phyloP scores from a whole-genome alignment of 2,113 vertebrate species.

The Lamprologus ornatipinnis region DNA sequence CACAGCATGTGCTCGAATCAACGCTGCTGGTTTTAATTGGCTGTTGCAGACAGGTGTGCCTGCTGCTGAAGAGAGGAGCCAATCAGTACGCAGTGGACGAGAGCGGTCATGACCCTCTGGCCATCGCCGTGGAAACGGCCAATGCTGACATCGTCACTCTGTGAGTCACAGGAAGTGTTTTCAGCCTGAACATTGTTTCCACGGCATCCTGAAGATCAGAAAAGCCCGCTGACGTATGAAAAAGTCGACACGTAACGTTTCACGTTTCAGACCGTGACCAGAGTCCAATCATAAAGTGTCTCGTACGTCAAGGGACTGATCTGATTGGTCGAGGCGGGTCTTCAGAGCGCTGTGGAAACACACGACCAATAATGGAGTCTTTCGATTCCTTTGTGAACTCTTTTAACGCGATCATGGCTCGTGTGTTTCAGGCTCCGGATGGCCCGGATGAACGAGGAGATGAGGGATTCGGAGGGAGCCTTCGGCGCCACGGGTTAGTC shows the following conservation, averaged over 20 bases:
- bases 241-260: background rate
- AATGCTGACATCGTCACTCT: conserved; percentile 76
- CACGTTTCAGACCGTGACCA: background rate
- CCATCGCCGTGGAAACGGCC: conserved; percentile 71
- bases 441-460: conserved; percentile 77
- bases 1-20: accelerated
- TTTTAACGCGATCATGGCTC: accelerated
- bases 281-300: background rate
- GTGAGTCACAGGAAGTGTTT: conserved; percentile 39
- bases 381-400: accelerated
- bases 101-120: conserved; percentile 69
- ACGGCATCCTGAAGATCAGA: background rate
- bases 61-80: conserved; percentile 74
- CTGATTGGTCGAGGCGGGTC: background rate
- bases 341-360: background rate
- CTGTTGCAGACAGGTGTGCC: conserved; percentile 65
- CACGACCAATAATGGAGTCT: background rate
- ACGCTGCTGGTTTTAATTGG: background rate
- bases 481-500: conserved; percentile 65
- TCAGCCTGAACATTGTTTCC: background rate
- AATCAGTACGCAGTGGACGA: conserved; percentile 78
- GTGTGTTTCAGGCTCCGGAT: conserved; percentile 62
- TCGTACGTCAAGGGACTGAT: background rate
- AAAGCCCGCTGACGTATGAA: background rate
- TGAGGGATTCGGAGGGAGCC: conserved; percentile 71